A percentile compares a stretch with the other conserved stretches of the same genome.
phyloP scores from a whole-genome alignment of 1,140 invertebrate species.

The Scaptomyza graminum region DNA sequence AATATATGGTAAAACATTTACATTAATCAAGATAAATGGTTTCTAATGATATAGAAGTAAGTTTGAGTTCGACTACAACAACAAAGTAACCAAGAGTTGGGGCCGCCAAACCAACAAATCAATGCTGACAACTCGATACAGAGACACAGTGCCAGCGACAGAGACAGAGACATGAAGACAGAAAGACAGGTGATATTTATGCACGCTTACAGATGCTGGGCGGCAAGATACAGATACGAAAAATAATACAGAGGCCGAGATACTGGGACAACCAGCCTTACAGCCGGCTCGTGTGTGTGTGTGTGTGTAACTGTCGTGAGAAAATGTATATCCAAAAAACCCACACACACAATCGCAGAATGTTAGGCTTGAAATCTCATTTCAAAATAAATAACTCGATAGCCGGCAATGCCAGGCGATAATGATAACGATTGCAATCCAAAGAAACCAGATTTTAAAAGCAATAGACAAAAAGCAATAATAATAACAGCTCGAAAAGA shows the following conservation, averaged over 20 bases:
- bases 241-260: slow-evolving; percentile 11
- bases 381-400: slow-evolving; percentile 43
- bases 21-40: slow-evolving; percentile 82
- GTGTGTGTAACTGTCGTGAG: slow-evolving; percentile 63
- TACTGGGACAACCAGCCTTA: slow-evolving; percentile 11
- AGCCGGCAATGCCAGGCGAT: slow-evolving; percentile 4
- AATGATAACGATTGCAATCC: slow-evolving; percentile 19
- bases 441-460: slow-evolving; percentile 21
- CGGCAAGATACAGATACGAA: slow-evolving; percentile 27
- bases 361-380: slow-evolving; percentile 44
- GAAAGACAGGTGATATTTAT: slow-evolving; percentile 75
- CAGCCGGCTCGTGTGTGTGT: slow-evolving; percentile 5
- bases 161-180: slow-evolving; percentile 28
- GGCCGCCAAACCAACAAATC: slow-evolving; percentile 72
- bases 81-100: slow-evolving; percentile 36
- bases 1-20: slow-evolving; percentile 81
- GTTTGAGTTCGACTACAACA: slow-evolving; percentile 16
- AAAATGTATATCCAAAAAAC: slow-evolving; percentile 69
- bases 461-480: slow-evolving; percentile 20
- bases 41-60: slow-evolving; percentile 78
- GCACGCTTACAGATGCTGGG: slow-evolving; percentile 64
- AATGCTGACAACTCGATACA: slow-evolving; percentile 68
- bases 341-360: slow-evolving; percentile 30
- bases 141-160: slow-evolving; percentile 32
- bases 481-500: slow-evolving; percentile 3